These are phyloP conservation scores for Drosophila borborema DNA, from an alignment of 2,888 invertebrate species.

Conservation along the genomic window DNA sequence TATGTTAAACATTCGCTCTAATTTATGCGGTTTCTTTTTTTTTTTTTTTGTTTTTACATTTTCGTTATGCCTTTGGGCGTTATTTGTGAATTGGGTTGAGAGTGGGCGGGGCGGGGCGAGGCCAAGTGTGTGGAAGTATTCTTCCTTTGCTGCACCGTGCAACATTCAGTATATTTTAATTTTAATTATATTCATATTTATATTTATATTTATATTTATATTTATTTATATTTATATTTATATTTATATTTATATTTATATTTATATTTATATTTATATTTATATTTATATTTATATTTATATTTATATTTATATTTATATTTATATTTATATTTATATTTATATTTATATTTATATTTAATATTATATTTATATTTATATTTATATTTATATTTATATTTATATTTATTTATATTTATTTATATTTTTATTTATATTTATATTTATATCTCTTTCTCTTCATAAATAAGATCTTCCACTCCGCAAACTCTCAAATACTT, in stretches of 20 bases:
- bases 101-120: background rate
- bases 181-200: background rate
- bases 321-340: too few species aligned
- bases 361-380: too few species aligned
- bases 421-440: background rate
- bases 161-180: background rate
- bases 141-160: background rate
- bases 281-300: background rate
- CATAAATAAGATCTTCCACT: conserved; percentile 1
- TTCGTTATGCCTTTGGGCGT: conserved; percentile 23
- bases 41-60: conserved; percentile 19
- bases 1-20: conserved; percentile 68
- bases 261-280: too few species aligned
- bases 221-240: too few species aligned
- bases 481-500: conserved; percentile 6
- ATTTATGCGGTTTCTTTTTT: conserved; percentile 43
- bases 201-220: too few species aligned
- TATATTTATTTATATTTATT: background rate
- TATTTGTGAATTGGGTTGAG: conserved; percentile 42
- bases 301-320: background rate
- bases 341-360: background rate
- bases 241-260: too few species aligned
- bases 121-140: background rate
- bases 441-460: background rate
- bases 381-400: too few species aligned